These are phyloP conservation scores for Cephalopterus ornatus DNA, from an alignment of 2,113 vertebrate genomes.

Conservation along the genomic window DNA sequence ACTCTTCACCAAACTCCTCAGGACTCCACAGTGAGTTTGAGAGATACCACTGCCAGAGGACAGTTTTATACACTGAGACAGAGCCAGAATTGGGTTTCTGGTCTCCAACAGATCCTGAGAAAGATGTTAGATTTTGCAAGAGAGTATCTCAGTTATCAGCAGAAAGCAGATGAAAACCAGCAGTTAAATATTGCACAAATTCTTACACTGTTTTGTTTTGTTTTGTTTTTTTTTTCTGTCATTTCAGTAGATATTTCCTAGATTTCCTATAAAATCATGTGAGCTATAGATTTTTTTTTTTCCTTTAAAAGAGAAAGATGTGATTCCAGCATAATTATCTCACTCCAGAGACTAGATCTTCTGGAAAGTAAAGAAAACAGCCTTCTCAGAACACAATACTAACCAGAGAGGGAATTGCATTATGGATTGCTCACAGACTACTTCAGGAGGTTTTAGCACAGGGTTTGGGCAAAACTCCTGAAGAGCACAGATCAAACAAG, in stretches of 20 bases:
- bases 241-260: slow-evolving; percentile 11
- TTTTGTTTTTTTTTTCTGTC: not conserved
- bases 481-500: slow-evolving; percentile 9
- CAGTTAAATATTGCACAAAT: not conserved
- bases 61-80: fast-evolving
- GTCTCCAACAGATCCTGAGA: not conserved
- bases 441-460: not conserved
- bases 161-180: not conserved
- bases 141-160: not conserved
- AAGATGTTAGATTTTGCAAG: not conserved
- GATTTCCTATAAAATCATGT: slow-evolving; percentile 8
- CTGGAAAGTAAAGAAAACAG: slow-evolving; percentile 22
- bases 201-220: not conserved
- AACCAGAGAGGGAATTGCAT: not conserved
- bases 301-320: not conserved
- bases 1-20: not conserved
- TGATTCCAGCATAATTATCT: not conserved
- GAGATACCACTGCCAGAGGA: not conserved
- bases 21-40: not conserved
- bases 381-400: not conserved
- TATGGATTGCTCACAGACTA: not conserved
- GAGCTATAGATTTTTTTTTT: not conserved
- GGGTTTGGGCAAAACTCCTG: not conserved
- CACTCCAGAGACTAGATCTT: not conserved
- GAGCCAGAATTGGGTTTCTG: not conserved